Evolutionary conservation across 2,888 invertebrate genomes (phyloP), one percentile per base, ranked within the genome.

Genomic region (Congeria kusceri): DNA sequence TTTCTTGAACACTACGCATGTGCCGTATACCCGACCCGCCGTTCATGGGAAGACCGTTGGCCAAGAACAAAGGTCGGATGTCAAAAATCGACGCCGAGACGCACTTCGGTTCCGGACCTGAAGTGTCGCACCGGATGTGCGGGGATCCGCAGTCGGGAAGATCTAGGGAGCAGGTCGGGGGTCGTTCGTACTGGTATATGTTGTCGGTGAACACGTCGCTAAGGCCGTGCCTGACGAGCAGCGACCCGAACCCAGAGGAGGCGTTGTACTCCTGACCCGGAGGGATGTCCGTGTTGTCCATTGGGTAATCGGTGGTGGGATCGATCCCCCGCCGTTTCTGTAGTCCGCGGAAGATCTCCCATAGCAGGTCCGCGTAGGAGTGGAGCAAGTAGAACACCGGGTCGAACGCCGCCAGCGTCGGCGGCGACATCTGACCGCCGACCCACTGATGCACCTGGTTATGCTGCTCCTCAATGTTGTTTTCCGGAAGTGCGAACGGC

Each of bases 301-400:
- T 56, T 1, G 88, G 86, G 59, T 82, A 88, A 62, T 86, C 85
- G 11, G 58, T 80, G 9, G 83, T 78, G 0, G 86, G 84, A 53
- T 86, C 80, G 5, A 84, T 73, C 20, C 83, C 84, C n/a, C 66
- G 71, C 25, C 69, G 56, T 15, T 62, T 74, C 44, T 88, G 86
- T 27, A 82, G 68, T 13, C 81, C 73, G 27, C 86, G 65, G 46
- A 87, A 88, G 53, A 90, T 73, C 67, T 93, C 93, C 92, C 93
- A 93, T 7, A 93, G 71, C 28, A 88, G 81, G 77, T 93, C 93
- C 15, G 92, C 88, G 74, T 91, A 93, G 15, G 89, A 84, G 75
- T 93, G 93, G 67, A 91, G 91, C 32, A 93, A 72, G 83, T 87
- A 93, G 82, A 93, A 93, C 27, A 91, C 81, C 0, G 93, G 93